phyloP scores from a whole-genome alignment of 2,113 vertebrate species.

The Albula goreensis region DNA sequence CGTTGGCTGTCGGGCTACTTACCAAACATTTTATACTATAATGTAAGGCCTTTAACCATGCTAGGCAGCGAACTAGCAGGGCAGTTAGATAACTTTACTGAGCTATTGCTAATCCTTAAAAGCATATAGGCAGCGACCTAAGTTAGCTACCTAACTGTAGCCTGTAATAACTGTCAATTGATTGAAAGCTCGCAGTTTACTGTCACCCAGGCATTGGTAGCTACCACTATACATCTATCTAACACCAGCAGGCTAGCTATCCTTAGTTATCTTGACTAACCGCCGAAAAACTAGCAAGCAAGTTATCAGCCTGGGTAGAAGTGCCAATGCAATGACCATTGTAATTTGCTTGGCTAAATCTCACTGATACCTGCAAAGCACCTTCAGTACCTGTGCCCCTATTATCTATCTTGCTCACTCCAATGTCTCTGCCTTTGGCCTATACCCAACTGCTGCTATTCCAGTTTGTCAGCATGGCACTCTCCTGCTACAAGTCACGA shows the following conservation, averaged over 20 bases:
- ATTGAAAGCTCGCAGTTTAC: no score
- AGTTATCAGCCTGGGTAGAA: no score
- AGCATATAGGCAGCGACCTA: not conserved
- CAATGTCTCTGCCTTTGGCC: not conserved
- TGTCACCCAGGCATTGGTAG: no score
- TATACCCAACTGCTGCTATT: conserved; percentile 13
- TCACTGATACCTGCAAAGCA: no score
- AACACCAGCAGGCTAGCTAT: no score
- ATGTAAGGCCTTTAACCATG: not conserved
- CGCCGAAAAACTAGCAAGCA: no score
- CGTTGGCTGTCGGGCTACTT: not conserved
- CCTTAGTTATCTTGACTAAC: no score
- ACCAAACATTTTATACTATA: not conserved
- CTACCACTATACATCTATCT: no score
- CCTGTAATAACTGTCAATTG: no score
- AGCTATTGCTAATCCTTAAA: not conserved
- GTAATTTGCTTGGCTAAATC: not conserved
- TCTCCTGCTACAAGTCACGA: not conserved
- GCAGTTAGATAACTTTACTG: not conserved
- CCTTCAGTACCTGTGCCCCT: not conserved
- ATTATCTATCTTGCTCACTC: not conserved
- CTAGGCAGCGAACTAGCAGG: not conserved
- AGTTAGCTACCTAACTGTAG: not conserved
- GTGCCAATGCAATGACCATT: no score
- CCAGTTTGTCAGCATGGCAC: not conserved